Percentiles rank a stretch among this genome's conserved stretches.
phyloP scores from a whole-genome alignment of 2,797 vertebrate genomes.

The Silurus aristotelis region DNA sequence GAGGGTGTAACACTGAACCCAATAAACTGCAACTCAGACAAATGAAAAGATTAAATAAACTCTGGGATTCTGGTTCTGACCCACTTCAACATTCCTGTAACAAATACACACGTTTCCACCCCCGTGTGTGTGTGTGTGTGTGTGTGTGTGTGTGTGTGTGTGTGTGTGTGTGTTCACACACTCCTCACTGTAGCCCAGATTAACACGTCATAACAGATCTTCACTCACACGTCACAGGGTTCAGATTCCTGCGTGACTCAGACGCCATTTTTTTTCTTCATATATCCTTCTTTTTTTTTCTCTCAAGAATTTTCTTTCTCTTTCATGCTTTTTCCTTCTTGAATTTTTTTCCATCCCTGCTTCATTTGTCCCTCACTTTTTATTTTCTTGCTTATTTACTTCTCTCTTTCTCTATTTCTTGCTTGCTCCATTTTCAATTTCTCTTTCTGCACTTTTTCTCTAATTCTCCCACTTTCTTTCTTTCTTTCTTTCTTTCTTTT shows the following conservation, averaged over 20 bases:
- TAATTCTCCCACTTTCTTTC: background rate
- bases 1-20: background rate
- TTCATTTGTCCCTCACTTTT: background rate
- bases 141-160: too few species aligned
- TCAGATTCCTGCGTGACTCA: too few species aligned
- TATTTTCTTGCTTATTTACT: background rate
- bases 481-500: background rate
- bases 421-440: too few species aligned
- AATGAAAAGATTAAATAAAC: conserved; percentile 18
- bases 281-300: background rate
- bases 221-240: too few species aligned
- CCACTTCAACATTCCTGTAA: conserved; percentile 2
- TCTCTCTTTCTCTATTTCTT: background rate
- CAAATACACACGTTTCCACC: background rate
- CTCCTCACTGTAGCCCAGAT: background rate
- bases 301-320: background rate
- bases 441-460: background rate
- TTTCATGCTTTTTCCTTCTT: background rate
- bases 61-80: background rate
- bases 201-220: too few species aligned
- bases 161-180: background rate
- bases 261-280: background rate
- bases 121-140: too few species aligned
- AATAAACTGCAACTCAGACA: background rate
- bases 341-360: background rate